Conservation (phyloP, 2,888 invertebrate genomes). For the Dione vanillae region DNA sequence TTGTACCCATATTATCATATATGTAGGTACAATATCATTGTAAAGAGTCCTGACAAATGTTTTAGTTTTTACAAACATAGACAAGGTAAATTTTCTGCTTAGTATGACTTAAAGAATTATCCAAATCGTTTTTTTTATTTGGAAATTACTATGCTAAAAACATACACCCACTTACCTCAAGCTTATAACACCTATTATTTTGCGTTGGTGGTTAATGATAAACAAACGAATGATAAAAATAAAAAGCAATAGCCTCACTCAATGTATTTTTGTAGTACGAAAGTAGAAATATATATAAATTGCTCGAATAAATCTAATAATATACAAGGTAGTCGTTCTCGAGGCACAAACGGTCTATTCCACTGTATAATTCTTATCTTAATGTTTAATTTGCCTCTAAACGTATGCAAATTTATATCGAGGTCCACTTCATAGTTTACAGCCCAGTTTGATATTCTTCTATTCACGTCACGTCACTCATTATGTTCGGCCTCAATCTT, state of each 20-base stretch:
- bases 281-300: constrained; percentile 14
- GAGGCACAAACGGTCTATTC: constrained; percentile 21
- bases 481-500: background rate
- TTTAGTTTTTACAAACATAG: too few relatives aligned
- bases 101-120: too few relatives aligned
- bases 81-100: too few relatives aligned
- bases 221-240: background rate
- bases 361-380: constrained; percentile 37
- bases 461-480: constrained; percentile 20
- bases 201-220: too few relatives aligned
- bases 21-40: too few relatives aligned
- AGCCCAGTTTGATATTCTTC: constrained; percentile 11
- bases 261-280: constrained; percentile 6
- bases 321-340: constrained; percentile 35
- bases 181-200: too few relatives aligned
- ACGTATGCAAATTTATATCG: too few relatives aligned
- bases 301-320: constrained; percentile 33
- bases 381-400: constrained; percentile 34
- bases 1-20: too few relatives aligned
- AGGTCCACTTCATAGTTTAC: background rate
- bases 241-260: background rate
- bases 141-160: too few relatives aligned
- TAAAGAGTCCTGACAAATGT: too few relatives aligned
- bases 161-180: too few relatives aligned
- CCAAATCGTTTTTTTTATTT: too few relatives aligned